Evolutionary conservation across 64 coral and sea anemone species (phyloP), one percentile per base, ranked within the genome.

Genomic region (Dendronephthya gigantea): DNA sequence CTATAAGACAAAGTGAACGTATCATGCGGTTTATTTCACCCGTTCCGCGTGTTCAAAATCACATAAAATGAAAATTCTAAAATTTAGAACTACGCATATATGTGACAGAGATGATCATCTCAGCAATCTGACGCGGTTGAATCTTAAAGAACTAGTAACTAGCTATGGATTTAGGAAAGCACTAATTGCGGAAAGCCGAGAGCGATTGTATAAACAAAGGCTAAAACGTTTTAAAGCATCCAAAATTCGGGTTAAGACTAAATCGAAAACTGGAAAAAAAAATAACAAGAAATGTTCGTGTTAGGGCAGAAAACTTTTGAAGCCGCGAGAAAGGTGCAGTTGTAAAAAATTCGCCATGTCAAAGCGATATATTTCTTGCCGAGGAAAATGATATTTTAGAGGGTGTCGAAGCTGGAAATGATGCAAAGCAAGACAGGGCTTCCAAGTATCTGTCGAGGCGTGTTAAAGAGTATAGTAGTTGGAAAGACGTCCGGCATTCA

Each of bases 61-160:
- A 74, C 23, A 74, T 74, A 74, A 12, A 74, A 28, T 74, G 68
- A 74, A 28, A 74, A 35, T 74, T 74, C 68, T 74, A 74, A 74
- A 74, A 25, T 74, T 74, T 74, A 74, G 68, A 74, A 74, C 68
- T 1, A 25, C 68, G 68, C 19, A 74, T 74, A 74, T 74, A 74
- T 74, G 68, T 17, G 68, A 74, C 68, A 74, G 13, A 74, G 23
- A 28, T 74, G 68, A 74, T 74, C 68, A 74, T 28, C 68, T 74
- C 1, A 74, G 68, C 68, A 17, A 25, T 28, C 68, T 28, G 12
- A 27, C 3, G 32, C 68, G 68, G n/a, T n/a, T n/a, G n/a, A n/a
- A n/a, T n/a, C n/a, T n/a, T n/a, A n/a, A n/a, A n/a, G n/a, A n/a
- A n/a, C n/a, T n/a, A n/a, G n/a, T n/a, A n/a, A n/a, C n/a, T n/a